Conservation (phyloP, 2,888 invertebrate genomes). For the Spisula subtruncata region DNA sequence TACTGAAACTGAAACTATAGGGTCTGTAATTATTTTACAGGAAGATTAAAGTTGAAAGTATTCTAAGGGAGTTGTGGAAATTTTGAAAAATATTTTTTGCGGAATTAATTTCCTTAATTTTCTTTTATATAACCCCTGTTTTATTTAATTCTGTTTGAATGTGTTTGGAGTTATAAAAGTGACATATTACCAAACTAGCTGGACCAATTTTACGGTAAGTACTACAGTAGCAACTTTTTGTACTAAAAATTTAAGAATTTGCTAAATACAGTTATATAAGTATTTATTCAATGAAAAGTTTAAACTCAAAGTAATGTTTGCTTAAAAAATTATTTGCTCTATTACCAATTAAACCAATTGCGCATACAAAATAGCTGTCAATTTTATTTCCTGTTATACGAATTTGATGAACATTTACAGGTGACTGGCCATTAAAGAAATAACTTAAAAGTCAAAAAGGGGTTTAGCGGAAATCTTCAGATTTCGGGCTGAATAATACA, state of each 20-base stretch:
- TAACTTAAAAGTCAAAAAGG: neutral
- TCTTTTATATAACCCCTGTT: neutral
- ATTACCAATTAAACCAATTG: neutral
- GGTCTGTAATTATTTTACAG: neutral
- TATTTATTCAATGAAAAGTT: too few relatives aligned
- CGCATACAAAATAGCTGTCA: neutral
- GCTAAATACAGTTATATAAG: too few relatives aligned
- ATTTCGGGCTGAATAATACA: neutral
- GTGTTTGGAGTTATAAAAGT: conserved; percentile 1
- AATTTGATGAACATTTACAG: neutral
- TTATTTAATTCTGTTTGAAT: neutral
- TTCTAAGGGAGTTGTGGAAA: neutral
- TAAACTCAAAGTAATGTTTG: too few relatives aligned
- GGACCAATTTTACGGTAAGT: conserved; percentile 17
- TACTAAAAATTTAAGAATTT: neutral
- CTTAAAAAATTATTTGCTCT: neutral
- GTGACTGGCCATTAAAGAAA: neutral
- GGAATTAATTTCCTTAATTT: neutral
- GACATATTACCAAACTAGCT: neutral
- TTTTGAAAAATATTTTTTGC: neutral
- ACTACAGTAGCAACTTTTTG: neutral
- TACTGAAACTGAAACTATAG: neutral
- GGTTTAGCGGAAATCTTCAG: conserved; percentile 10
- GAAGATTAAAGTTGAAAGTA: neutral
- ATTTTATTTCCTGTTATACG: neutral